Evolutionary conservation across 2,888 invertebrate genomes (phyloP).

Genomic region (Drosophila suboccidentalis): DNA sequence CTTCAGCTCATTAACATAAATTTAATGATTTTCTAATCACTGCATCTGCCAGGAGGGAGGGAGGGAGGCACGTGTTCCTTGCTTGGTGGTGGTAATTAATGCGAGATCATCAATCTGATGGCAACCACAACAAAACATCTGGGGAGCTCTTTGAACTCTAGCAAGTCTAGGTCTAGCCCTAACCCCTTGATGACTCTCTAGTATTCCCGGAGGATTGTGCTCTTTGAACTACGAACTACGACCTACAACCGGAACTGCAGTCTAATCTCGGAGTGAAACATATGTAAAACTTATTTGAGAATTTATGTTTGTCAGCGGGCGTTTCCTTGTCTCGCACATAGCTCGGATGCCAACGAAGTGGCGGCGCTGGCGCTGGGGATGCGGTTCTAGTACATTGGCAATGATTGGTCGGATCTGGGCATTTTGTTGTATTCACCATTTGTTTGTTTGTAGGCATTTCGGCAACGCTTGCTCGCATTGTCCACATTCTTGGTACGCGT

Average conservation of each 20-base stretch:
- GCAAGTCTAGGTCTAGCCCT: slow-evolving; percentile 9
- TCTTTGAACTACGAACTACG: slow-evolving; percentile 28
- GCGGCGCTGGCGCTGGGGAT: slow-evolving; percentile 12
- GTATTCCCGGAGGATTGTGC: slow-evolving; percentile 50
- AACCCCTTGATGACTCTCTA: slow-evolving; percentile 14
- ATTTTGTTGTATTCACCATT: slow-evolving; percentile 16
- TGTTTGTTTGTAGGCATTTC: slow-evolving; percentile 39
- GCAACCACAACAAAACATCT: slow-evolving; percentile 52
- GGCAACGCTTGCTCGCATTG: slow-evolving; percentile 65
- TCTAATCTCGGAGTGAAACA: slow-evolving; percentile 28
- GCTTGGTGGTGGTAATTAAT: slow-evolving; percentile 69
- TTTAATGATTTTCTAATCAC: slow-evolving; percentile 84
- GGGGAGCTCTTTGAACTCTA: slow-evolving; percentile 32
- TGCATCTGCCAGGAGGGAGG: slow-evolving; percentile 35
- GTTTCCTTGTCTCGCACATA: slow-evolving; percentile 54
- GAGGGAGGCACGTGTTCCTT: slow-evolving; percentile 72
- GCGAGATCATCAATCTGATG: slow-evolving; percentile 64
- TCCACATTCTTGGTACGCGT: slow-evolving; percentile 77
- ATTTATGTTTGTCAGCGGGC: slow-evolving; percentile 81
- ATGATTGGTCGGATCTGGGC: slow-evolving; percentile 79
- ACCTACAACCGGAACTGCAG: slow-evolving; percentile 53
- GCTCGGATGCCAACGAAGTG: slow-evolving; percentile 43
- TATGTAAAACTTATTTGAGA: slow-evolving; percentile 39
- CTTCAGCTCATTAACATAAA: slow-evolving; percentile 79
- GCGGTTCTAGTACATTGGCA: slow-evolving; percentile 81